phyloP scores from a whole-genome alignment of 2,797 vertebrate species.

The Coluber constrictor region DNA sequence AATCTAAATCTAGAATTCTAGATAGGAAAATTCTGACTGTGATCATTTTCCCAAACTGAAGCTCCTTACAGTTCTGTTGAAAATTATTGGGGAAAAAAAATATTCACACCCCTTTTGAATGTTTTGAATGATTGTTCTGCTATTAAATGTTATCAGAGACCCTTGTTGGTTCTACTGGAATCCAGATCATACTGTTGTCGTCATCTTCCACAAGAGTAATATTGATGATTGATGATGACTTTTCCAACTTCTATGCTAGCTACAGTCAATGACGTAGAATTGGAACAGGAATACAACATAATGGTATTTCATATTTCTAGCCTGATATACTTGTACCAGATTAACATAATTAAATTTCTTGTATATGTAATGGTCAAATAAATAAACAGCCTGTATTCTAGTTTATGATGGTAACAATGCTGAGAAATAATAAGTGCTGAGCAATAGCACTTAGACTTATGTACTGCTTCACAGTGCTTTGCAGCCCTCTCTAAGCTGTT shows the following conservation, averaged over 20 bases:
- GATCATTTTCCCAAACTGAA: background rate
- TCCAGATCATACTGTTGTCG: background rate
- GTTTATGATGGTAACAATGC: background rate
- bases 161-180: background rate
- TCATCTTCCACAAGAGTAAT: background rate
- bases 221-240: background rate
- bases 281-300: background rate
- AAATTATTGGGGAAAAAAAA: background rate
- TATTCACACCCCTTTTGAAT: background rate
- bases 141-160: background rate
- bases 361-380: background rate
- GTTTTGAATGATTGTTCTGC: background rate
- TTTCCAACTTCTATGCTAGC: background rate
- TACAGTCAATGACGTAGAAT: background rate
- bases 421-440: no score
- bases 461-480: no score
- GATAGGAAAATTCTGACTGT: background rate
- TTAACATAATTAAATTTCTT: background rate
- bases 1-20: background rate
- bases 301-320: background rate
- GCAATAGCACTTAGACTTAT: no score
- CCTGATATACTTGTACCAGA: background rate
- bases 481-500: no score
- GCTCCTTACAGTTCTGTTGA: background rate
- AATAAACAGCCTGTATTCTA: background rate